These are phyloP conservation scores for Vollenhovia emeryi DNA, from an alignment of 1,140 invertebrate genomes.

Conservation along the genomic window DNA sequence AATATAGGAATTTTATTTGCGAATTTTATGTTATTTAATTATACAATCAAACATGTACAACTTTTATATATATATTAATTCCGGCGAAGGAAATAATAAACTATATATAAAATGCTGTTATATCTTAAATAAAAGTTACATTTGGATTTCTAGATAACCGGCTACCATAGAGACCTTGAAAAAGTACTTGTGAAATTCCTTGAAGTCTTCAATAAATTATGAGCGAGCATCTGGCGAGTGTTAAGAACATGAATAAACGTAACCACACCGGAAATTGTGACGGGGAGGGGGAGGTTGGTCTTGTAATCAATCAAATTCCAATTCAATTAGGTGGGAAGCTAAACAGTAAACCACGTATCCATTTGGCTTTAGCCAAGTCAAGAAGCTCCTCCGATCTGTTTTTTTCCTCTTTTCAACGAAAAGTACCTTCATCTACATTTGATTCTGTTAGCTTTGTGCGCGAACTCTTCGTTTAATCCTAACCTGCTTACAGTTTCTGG, in stretches of 20 bases:
- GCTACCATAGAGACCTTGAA: not conserved
- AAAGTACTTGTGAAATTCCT: constrained; percentile 3
- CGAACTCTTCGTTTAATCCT: constrained; percentile 26
- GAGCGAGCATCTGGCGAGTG: constrained; percentile 47
- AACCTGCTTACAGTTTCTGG: not conserved
- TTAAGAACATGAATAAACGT: constrained; percentile 42
- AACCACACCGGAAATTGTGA: constrained; percentile 31
- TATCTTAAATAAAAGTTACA: not conserved
- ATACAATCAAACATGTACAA: too few relatives aligned
- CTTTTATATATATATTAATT: not conserved
- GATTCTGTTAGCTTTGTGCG: constrained; percentile 34
- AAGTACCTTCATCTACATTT: constrained; percentile 28
- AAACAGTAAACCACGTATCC: constrained; percentile 19
- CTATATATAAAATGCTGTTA: not conserved
- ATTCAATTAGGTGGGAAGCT: constrained; percentile 37
- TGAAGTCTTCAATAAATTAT: constrained; percentile 48
- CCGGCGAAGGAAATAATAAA: not conserved
- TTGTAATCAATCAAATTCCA: constrained; percentile 61
- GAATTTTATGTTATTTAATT: too few relatives aligned
- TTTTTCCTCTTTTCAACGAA: not conserved
- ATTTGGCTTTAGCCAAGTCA: constrained; percentile 11
- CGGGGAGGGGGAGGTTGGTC: not conserved
- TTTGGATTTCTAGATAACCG: not conserved
- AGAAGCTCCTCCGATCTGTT: constrained; percentile 7
- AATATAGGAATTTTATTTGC: too few relatives aligned